Evolutionary conservation across 2,113 vertebrate species (phyloP).

Genomic region (Nibea coibor): DNA sequence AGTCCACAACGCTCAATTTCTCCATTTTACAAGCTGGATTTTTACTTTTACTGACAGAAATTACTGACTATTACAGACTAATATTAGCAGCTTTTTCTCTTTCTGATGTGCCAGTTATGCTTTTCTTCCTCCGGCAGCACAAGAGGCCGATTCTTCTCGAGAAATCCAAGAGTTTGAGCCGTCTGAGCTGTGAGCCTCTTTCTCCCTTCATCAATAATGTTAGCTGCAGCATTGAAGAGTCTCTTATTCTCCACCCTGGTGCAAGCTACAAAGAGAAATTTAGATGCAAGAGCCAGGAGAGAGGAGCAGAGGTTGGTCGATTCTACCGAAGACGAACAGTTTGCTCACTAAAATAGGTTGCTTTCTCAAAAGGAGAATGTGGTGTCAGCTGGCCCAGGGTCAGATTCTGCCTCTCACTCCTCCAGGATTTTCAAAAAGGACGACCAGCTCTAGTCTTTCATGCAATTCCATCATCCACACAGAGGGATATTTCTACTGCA

Average conservation of each 20-base stretch:
- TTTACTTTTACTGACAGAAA: neutral
- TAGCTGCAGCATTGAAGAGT: conserved; percentile 10
- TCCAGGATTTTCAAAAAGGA: conserved; percentile 48
- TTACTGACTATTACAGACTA: conserved; percentile 4
- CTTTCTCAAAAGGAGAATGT: conserved; percentile 22
- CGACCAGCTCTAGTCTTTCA: conserved; percentile 20
- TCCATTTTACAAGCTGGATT: neutral
- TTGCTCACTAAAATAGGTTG: conserved; percentile 50
- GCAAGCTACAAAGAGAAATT: conserved; percentile 62
- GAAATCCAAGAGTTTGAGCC: conserved; percentile 19
- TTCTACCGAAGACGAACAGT: conserved; percentile 34
- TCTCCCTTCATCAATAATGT: conserved; percentile 47
- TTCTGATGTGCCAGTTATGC: neutral
- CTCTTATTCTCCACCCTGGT: conserved; percentile 38
- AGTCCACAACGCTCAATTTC: neutral
- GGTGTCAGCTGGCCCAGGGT: conserved; percentile 42
- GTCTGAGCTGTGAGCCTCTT: conserved; percentile 11
- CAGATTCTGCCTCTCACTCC: conserved; percentile 44
- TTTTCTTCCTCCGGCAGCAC: conserved; percentile 12
- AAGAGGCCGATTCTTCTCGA: conserved; percentile 10
- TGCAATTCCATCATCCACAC: conserved; percentile 27
- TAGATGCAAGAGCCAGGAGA: conserved; percentile 43
- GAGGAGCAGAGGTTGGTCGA: conserved; percentile 20
- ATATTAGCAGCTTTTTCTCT: neutral
- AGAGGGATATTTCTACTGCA: conserved; percentile 20